These are phyloP conservation scores for Dunckerocampus dactyliophorus DNA, from an alignment of 2,113 vertebrate genomes.

Conservation along the genomic window DNA sequence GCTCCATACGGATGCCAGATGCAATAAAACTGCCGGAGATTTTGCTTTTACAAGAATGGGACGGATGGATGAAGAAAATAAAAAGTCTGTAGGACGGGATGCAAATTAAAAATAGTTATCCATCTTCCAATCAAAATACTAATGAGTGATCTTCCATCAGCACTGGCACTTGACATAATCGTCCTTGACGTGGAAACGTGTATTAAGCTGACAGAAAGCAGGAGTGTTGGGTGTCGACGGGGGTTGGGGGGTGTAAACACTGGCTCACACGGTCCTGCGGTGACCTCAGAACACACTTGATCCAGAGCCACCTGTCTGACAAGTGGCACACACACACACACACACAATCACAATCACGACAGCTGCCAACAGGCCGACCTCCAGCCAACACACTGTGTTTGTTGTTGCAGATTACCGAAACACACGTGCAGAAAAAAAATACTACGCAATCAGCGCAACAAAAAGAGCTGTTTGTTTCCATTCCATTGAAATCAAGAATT, in stretches of 20 bases:
- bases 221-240: conserved; percentile 9
- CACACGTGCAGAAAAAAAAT: conserved; percentile 6
- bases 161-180: too few relatives aligned
- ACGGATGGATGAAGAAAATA: too few relatives aligned
- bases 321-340: conserved; percentile 30
- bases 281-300: conserved; percentile 13
- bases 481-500: neutral
- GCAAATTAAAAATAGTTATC: neutral
- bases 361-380: conserved; percentile 57
- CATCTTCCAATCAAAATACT: neutral
- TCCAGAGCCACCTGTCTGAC: conserved; percentile 61
- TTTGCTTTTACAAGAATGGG: neutral
- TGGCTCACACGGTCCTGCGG: conserved; percentile 22
- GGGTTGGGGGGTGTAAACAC: neutral
- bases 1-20: neutral
- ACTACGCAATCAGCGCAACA: conserved; percentile 22
- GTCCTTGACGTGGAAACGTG: neutral
- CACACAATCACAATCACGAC: conserved; percentile 31
- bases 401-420: conserved; percentile 60
- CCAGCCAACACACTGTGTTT: conserved; percentile 47
- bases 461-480: neutral
- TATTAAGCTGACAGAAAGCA: neutral
- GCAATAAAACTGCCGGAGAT: neutral
- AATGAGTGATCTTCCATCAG: neutral
- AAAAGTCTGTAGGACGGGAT: neutral